Base-by-base conservation (phyloP, 1,140 invertebrate species). In the Ostrea denselamellosa region DNA sequence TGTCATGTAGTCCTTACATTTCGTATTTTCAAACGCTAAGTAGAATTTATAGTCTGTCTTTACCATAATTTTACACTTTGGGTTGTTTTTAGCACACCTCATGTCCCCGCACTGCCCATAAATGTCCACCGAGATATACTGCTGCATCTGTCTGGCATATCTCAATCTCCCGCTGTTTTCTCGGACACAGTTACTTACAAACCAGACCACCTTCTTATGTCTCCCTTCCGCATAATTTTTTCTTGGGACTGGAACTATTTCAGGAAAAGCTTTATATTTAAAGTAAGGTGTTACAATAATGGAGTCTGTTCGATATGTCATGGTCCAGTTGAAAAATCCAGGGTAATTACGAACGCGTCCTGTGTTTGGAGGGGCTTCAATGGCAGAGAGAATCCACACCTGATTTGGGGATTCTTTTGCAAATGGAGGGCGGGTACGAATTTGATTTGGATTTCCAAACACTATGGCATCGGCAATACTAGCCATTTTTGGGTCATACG, bases 281-380 rank as follows among this genome's bases (percentile, higher is more conserved):
- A 96, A 98, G 93, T 99, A 99, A 0, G 98, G 98, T 0, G 98
- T 97, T 2, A 99, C 98, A 88, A 99, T 97, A 91, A 99, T 98
- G 34, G 98, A 99, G 93, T 99, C 98, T 5, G 97, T 96, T 54
- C 98, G 96, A 94, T 97, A 99, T 10, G 94, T 95, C 81, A 94
- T 97, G 19, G 98, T 99, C 98, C 98, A 99, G 95, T 99, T 99
- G 93, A 98, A 90, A 5, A 87, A 25, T 17, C 87, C 52, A 25
- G 82, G 90, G 22, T 90, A 85, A 8, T 84, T 65, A 54, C 28
- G 54, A 54, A 62, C 71, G 58, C n/a, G 54, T 52, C 28, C 71
- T 19, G 86, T 86, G 71, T 87, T 83, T 12, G 28, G 56, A 8
- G 90, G 90, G 58, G 81, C 81, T 83, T 92, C 90, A 17, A 91